phyloP scores from a whole-genome alignment of 2,888 invertebrate species.

The Rhagonycha fulva region DNA sequence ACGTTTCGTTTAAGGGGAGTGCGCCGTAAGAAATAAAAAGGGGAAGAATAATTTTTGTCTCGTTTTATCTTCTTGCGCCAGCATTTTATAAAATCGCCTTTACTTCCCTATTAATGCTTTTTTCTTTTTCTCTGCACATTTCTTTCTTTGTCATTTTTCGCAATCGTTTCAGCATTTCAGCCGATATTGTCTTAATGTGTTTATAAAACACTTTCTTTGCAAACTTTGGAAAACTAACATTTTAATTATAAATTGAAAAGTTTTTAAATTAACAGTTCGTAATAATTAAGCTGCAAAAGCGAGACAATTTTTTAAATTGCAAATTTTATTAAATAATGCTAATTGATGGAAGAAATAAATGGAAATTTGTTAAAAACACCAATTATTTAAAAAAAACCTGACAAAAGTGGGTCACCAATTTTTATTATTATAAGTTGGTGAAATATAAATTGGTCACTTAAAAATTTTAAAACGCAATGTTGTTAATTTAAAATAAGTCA shows the following conservation, averaged over 20 bases:
- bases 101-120: slow-evolving; percentile 38
- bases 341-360: not conserved
- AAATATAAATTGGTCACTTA: too few relatives aligned
- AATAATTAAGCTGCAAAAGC: not conserved
- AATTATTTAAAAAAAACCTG: not conserved
- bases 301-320: not conserved
- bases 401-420: not conserved
- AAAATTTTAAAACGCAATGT: not conserved
- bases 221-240: slow-evolving; percentile 1
- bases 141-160: slow-evolving; percentile 3
- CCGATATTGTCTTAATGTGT: slow-evolving; percentile 17
- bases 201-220: slow-evolving; percentile 14
- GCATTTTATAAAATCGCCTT: slow-evolving; percentile 52
- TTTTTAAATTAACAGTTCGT: not conserved
- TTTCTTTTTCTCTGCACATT: slow-evolving; percentile 6
- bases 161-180: slow-evolving; percentile 9
- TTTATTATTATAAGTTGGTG: too few relatives aligned
- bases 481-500: not conserved
- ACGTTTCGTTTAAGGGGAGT: slow-evolving; percentile 25
- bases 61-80: slow-evolving; percentile 51
- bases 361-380: not conserved
- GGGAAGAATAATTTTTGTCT: slow-evolving; percentile 52
- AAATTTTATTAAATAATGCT: not conserved
- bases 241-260: not conserved
- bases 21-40: slow-evolving; percentile 45